Conservation (phyloP, 2,888 invertebrate species). For the Charanyca ferruginea region DNA sequence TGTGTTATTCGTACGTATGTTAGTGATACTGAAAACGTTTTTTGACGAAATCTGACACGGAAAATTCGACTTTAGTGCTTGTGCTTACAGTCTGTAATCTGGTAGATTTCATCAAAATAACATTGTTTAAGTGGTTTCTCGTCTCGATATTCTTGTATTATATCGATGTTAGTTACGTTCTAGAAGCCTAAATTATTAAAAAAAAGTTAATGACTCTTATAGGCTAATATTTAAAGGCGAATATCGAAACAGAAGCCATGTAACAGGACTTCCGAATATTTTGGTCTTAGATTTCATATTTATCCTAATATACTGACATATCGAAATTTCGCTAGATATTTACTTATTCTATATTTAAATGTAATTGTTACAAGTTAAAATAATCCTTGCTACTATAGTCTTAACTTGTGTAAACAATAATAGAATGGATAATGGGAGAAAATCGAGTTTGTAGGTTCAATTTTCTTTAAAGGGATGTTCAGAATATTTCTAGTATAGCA, state of each 20-base stretch:
- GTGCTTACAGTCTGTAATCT: slow-evolving; percentile 35
- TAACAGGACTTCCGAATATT: slow-evolving; percentile 56
- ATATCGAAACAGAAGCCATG: slow-evolving; percentile 44
- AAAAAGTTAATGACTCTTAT: background rate
- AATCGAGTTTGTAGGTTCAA: background rate
- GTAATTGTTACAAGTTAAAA: slow-evolving; percentile 16
- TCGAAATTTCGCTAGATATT: slow-evolving; percentile 31
- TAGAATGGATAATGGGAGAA: background rate
- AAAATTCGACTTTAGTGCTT: slow-evolving; percentile 35
- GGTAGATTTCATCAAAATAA: slow-evolving; percentile 31
- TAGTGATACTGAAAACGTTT: slow-evolving; percentile 18
- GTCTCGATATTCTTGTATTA: slow-evolving; percentile 48
- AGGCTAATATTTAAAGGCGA: slow-evolving; percentile 25
- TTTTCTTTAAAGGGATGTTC: background rate
- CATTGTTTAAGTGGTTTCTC: slow-evolving; percentile 22
- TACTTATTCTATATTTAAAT: slow-evolving; percentile 31
- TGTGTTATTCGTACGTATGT: slow-evolving; percentile 59
- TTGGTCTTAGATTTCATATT: slow-evolving; percentile 42
- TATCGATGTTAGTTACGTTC: slow-evolving; percentile 54
- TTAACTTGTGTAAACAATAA: background rate
- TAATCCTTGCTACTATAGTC: slow-evolving; percentile 16
- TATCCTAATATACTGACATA: slow-evolving; percentile 33
- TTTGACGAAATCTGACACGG: slow-evolving; percentile 20
- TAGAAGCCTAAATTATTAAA: slow-evolving; percentile 23
- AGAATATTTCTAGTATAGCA: slow-evolving; percentile 5